Conservation (phyloP, 2,888 invertebrate genomes). For the Mesorhabditis spiculigera region DNA sequence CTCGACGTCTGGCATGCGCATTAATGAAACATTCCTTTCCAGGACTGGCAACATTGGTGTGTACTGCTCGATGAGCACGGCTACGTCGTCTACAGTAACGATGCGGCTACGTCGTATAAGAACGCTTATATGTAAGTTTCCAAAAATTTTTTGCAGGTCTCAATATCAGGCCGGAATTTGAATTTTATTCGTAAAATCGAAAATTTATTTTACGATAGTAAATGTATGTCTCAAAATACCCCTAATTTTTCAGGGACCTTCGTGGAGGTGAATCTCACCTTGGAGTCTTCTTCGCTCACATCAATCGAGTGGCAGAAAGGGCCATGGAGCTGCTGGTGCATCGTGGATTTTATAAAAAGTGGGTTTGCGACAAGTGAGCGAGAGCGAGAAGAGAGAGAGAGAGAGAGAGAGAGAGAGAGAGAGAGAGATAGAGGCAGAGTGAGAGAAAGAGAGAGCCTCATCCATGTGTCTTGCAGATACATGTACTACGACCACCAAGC, state of each 20-base stretch:
- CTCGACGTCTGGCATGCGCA: not conserved
- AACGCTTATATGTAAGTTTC: constrained; percentile 16
- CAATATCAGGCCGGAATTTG: no score
- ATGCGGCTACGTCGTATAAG: constrained; percentile 35
- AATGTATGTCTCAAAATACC: no score
- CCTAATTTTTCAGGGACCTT: no score
- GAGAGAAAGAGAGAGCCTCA: no score
- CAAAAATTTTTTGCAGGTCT: no score
- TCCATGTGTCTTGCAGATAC: no score
- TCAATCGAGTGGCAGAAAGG: constrained; percentile 52
- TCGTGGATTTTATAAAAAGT: constrained; percentile 49
- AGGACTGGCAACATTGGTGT: constrained; percentile 42
- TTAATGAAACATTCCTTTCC: constrained; percentile 7
- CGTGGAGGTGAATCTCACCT: constrained; percentile 30
- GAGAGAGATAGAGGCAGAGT: no score
- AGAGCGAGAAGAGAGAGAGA: no score
- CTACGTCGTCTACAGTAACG: constrained; percentile 53
- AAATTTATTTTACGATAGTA: no score
- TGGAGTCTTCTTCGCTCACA: constrained; percentile 48
- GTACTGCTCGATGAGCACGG: constrained; percentile 55
- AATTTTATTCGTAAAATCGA: no score
- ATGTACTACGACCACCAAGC: constrained; percentile 51
- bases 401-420: no score
- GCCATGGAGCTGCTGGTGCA: constrained; percentile 51
- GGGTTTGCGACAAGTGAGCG: constrained; percentile 5